phyloP scores from a whole-genome alignment of 2,113 vertebrate genomes.

The Phalacrocorax aristotelis region DNA sequence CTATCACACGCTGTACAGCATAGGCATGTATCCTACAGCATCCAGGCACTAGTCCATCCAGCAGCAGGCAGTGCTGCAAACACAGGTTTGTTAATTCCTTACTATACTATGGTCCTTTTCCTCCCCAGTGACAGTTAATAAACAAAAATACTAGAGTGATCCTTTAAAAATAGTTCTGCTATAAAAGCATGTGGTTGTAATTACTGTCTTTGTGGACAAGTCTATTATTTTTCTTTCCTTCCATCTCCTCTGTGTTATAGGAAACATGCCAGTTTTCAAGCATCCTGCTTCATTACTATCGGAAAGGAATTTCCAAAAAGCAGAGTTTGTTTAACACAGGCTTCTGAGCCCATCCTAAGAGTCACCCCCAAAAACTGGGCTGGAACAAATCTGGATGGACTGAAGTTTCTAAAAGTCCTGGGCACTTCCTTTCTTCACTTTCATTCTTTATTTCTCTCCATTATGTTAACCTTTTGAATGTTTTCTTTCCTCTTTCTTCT shows the following conservation, averaged over 20 bases:
- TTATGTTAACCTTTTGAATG: neutral
- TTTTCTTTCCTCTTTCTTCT: neutral
- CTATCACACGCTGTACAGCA: fast-evolving
- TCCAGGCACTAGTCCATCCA: neutral
- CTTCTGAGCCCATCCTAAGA: neutral
- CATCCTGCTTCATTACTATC: neutral
- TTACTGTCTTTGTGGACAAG: neutral
- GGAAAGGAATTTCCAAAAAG: neutral
- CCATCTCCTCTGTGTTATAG: neutral
- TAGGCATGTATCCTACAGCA: neutral
- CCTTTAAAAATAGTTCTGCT: neutral
- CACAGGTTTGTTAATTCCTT: neutral
- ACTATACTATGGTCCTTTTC: neutral
- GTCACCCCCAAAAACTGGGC: neutral
- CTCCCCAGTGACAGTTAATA: neutral
- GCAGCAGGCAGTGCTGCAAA: neutral
- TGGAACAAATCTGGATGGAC: neutral
- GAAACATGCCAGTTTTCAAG: slow-evolving; percentile 26
- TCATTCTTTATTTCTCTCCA: neutral
- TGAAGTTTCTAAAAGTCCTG: neutral
- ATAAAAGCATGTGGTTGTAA: slow-evolving; percentile 37
- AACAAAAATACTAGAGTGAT: neutral
- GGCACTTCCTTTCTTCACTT: neutral
- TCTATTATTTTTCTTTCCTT: slow-evolving; percentile 27
- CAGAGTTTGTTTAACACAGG: neutral